Evolutionary conservation across 2,888 invertebrate genomes (phyloP).

Genomic region (Brenthis hecate): DNA sequence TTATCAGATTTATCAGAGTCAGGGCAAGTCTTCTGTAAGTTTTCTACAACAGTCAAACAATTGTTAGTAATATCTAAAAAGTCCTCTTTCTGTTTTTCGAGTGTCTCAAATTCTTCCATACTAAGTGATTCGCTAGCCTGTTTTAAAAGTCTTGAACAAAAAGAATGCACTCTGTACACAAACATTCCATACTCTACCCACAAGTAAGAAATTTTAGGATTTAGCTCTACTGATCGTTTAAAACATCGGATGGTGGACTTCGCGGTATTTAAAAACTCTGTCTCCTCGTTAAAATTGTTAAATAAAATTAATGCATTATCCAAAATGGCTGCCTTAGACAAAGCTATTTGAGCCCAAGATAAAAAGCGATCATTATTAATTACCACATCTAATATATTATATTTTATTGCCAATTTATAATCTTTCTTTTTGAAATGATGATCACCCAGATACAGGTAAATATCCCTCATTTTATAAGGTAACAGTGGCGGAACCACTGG

Average conservation of each 20-base stretch:
- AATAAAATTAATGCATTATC: conserved; percentile 91
- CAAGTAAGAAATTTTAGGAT: conserved; percentile 87
- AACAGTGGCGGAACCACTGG: conserved; percentile 79
- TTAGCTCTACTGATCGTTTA: conserved; percentile 88
- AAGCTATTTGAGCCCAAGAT: conserved; percentile 96
- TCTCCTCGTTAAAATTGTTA: conserved; percentile 81
- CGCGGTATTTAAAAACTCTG: conserved; percentile 86
- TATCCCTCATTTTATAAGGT: conserved; percentile 85
- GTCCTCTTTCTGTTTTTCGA: conserved; percentile 89
- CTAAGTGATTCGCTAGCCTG: conserved; percentile 89
- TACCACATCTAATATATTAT: conserved; percentile 91
- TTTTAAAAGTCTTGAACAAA: conserved; percentile 92
- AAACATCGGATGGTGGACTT: conserved; percentile 91
- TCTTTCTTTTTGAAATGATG: conserved; percentile 95
- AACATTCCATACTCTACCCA: conserved; percentile 97
- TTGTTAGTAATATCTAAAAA: conserved; percentile 90
- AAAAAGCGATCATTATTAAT: conserved; percentile 91
- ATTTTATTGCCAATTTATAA: conserved; percentile 87
- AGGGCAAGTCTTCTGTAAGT: conserved; percentile 74
- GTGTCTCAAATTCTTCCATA: conserved; percentile 87
- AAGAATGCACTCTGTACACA: conserved; percentile 94
- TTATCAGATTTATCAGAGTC: conserved; percentile 86
- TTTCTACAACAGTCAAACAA: conserved; percentile 88
- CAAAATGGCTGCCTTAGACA: conserved; percentile 89
- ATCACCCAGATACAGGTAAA: conserved; percentile 96